Conservation (phyloP, 1,140 invertebrate genomes). For the Camponotus pennsylvanicus region DNA sequence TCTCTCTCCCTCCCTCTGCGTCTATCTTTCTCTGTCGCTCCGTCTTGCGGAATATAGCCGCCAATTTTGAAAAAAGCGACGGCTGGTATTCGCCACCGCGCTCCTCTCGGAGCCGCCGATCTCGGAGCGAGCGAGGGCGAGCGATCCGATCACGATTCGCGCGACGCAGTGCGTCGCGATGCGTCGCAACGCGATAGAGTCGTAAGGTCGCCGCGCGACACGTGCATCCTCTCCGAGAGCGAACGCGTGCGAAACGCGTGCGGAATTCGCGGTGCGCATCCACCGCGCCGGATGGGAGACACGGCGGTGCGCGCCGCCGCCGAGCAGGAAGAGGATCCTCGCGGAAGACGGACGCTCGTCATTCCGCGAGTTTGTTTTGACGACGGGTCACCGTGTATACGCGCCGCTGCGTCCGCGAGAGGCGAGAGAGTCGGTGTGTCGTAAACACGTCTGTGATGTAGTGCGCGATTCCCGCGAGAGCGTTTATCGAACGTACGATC, state of each 20-base stretch:
- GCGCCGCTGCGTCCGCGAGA: conserved; percentile 37
- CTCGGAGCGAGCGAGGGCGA: not conserved
- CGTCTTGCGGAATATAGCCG: not conserved
- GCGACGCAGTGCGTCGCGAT: conserved; percentile 52
- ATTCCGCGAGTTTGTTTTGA: conserved; percentile 50
- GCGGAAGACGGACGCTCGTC: conserved; percentile 36
- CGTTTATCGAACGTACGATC: conserved; percentile 15
- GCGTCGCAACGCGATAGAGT: conserved; percentile 41
- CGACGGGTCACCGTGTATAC: conserved; percentile 49
- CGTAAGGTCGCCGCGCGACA: not conserved
- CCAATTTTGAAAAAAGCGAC: conserved; percentile 46
- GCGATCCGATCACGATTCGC: conserved; percentile 1
- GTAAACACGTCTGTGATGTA: conserved; percentile 19
- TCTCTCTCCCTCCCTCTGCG: conserved; percentile 56
- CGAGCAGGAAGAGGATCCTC: conserved; percentile 51
- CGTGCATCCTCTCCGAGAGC: not conserved
- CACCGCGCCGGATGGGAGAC: conserved; percentile 63
- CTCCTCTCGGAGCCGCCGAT: not conserved
- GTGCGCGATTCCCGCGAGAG: conserved; percentile 33
- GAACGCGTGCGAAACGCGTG: not conserved
- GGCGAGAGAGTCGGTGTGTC: conserved; percentile 43
- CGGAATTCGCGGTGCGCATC: conserved; percentile 36
- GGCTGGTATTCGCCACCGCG: not conserved
- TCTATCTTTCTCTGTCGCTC: conserved; percentile 32
- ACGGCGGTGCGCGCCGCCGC: not conserved